Base-by-base conservation (phyloP, 2,797 vertebrate genomes). In the Hypotaenidia okinawae region DNA sequence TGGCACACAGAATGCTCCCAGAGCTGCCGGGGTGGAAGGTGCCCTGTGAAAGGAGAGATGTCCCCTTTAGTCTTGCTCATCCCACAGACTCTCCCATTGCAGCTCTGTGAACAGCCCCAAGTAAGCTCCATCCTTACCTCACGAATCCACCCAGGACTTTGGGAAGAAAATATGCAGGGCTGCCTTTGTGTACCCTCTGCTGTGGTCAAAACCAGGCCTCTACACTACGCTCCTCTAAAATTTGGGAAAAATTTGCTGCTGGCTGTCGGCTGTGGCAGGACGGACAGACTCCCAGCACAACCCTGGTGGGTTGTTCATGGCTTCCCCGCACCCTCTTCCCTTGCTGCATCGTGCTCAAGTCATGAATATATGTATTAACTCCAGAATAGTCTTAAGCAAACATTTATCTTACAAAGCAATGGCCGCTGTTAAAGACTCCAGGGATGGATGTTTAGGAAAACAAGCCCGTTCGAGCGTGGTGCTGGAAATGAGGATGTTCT, bases 331-430 rank as follows among this genome's bases (percentile, higher is more conserved):
- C 25, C 66, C 23, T 76, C 39, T 73, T 87, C 83, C 83, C 84
- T 69, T n/a, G 18, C 90, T 96, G 95, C 92, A 87, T 87, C 49
- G 13, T 5, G 5, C 35, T 81, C 41, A 62, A 90, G 79, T 91
- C 94, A 95, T 94, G 89, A 96, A 95, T 96, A 94, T 86, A 93
- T 84, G 93, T 86, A 94, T 96, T 94, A 96, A 92, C 79, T 66
- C 84, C 74, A 81, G 78, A 77, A 86, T 6, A 86, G 74, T 94
- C 94, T 86, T 86, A 90, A 94, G 87, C 69, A 96, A 94, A 94
- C 91, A 76, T 96, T 94, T 91, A 63, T 96, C 94, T 93, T 90
- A 73, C 3, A 6, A 69, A 96, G 87, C 87, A 95, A 76, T 61
- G 82, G 79, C 73, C 13, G 5, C 55, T 93, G 66, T 84, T 88